A percentile compares a stretch with the other conserved stretches of the same genome.
These are phyloP conservation scores for Xiphias gladius DNA, from an alignment of 2,113 vertebrate genomes.

Conservation along the genomic window DNA sequence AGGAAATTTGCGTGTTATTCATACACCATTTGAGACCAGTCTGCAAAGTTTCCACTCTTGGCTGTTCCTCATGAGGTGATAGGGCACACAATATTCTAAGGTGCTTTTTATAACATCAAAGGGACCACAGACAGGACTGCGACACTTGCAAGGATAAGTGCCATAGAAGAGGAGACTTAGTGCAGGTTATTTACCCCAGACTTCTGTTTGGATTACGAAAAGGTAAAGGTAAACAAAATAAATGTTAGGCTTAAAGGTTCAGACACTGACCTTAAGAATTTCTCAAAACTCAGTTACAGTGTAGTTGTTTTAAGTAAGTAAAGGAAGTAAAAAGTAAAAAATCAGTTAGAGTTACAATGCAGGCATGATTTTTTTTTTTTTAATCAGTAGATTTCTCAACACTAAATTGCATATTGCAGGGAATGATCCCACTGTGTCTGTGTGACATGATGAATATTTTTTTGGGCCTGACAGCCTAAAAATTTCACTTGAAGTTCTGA, in stretches of 20 bases:
- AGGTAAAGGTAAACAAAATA: constrained; percentile 10
- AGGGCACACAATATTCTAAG: background rate
- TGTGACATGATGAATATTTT: constrained; percentile 24
- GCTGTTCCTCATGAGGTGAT: background rate
- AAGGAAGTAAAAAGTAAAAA: background rate
- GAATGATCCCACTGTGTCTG: constrained; percentile 12
- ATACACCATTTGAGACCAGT: no score
- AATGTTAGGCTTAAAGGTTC: background rate
- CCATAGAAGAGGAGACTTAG: background rate
- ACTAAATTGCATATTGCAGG: constrained; percentile 3
- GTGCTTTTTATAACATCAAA: constrained; percentile 7
- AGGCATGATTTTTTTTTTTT: background rate
- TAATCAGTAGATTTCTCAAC: constrained; percentile 5
- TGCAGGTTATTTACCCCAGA: background rate
- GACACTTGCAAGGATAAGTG: background rate
- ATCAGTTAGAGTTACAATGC: background rate
- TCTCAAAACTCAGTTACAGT: background rate
- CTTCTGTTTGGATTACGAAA: constrained; percentile 12
- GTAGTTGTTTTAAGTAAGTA: background rate
- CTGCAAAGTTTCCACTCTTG: background rate
- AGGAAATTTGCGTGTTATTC: no score
- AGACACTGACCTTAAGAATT: background rate
- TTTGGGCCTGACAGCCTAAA: constrained; percentile 8
- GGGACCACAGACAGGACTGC: background rate
- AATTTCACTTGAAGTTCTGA: constrained; percentile 36